These are phyloP conservation scores for Sceloporus tristichus DNA, from an alignment of 2,113 vertebrate species.

Conservation along the genomic window DNA sequence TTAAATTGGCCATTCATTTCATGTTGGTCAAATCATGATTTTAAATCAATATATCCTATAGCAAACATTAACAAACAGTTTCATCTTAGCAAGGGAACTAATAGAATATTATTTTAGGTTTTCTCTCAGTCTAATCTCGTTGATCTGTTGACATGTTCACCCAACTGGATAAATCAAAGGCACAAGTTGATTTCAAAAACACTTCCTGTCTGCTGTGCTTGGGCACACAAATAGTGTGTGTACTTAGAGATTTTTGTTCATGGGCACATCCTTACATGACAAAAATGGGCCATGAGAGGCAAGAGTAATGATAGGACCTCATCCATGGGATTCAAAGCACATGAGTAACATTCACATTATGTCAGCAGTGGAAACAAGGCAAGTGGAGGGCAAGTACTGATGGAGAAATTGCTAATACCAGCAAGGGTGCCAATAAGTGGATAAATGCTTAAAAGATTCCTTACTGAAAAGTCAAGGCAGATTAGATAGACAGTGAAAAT, in stretches of 20 bases:
- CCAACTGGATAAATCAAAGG: neutral
- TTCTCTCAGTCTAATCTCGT: neutral
- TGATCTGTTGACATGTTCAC: constrained; percentile 3
- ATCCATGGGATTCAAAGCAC: neutral
- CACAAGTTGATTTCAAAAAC: neutral
- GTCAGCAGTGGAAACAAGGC: neutral
- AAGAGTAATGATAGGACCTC: neutral
- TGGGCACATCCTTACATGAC: neutral
- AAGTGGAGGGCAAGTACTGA: neutral
- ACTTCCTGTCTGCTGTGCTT: neutral
- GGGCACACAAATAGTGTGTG: neutral
- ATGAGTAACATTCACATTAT: neutral
- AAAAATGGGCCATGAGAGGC: neutral
- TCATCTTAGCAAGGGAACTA: neutral
- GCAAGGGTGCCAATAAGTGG: neutral
- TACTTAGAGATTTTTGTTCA: neutral
- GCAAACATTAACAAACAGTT: neutral
- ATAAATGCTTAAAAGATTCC: neutral
- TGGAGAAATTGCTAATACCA: neutral
- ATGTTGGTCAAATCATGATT: neutral
- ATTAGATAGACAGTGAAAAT: neutral
- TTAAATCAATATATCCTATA: neutral
- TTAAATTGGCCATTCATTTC: neutral
- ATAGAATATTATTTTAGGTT: neutral
- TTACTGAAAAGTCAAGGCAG: neutral